These are phyloP conservation scores for Drosophila repleta DNA, from an alignment of 1,140 invertebrate genomes.

Conservation along the genomic window DNA sequence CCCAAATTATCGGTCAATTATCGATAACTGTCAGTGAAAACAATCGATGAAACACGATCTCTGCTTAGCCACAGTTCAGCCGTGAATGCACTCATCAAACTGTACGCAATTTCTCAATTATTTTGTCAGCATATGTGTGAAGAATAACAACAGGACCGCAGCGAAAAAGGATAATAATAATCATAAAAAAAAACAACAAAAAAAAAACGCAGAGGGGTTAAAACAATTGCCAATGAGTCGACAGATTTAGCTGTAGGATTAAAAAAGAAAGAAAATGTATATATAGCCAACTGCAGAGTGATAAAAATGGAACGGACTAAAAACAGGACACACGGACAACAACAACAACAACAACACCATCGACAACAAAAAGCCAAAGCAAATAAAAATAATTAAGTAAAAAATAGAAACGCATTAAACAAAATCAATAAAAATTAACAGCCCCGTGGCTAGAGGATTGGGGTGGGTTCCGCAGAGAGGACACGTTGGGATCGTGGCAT, in stretches of 20 bases:
- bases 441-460: constrained; percentile 14
- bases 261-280: constrained; percentile 43
- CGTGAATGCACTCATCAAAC: not conserved
- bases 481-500: not conserved
- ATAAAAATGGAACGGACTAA: constrained; percentile 28
- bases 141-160: constrained; percentile 63
- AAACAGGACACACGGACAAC: constrained; percentile 25
- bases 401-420: constrained; percentile 73
- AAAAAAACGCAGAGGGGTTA: constrained; percentile 35
- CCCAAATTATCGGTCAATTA: not conserved
- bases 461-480: constrained; percentile 10
- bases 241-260: constrained; percentile 55
- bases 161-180: constrained; percentile 75
- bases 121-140: constrained; percentile 80
- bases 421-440: constrained; percentile 83
- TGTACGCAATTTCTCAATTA: constrained; percentile 63
- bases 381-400: constrained; percentile 78
- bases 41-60: not conserved
- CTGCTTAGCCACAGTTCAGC: not conserved
- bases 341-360: constrained; percentile 22
- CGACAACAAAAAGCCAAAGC: constrained; percentile 44
- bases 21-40: constrained; percentile 7
- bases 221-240: constrained; percentile 75
- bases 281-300: constrained; percentile 15
- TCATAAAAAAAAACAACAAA: constrained; percentile 50